Conservation (phyloP, 2,797 vertebrate species). For the Petrocephalus sullivani region DNA sequence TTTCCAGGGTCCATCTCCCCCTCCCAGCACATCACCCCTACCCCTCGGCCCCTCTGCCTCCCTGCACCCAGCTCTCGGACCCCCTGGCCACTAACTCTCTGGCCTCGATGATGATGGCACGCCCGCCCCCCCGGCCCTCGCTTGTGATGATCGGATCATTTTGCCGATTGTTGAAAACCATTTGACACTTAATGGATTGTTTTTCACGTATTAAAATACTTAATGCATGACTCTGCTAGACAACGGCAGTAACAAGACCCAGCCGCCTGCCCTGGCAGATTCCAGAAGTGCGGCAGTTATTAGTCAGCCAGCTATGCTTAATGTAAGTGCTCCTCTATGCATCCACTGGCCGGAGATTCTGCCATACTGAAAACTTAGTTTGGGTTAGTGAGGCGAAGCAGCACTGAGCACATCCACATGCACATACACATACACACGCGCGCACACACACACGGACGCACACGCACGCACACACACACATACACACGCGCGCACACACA, state of each 20-base stretch:
- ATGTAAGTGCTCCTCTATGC: not conserved
- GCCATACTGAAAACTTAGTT: not conserved
- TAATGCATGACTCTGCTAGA: not conserved
- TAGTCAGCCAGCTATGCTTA: not conserved
- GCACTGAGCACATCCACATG: not conserved
- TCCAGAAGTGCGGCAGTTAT: not conserved
- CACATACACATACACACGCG: too few relatives aligned
- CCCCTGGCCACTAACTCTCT: not conserved
- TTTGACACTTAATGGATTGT: not conserved
- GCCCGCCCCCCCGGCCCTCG: not conserved
- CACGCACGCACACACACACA: too few relatives aligned
- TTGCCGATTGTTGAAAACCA: not conserved
- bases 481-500: too few relatives aligned
- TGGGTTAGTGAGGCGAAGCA: not conserved
- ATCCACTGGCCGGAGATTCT: not conserved
- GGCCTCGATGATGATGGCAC: not conserved
- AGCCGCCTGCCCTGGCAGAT: not conserved
- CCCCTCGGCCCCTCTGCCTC: not conserved
- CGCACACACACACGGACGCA: too few relatives aligned
- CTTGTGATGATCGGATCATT: not conserved
- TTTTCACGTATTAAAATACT: conserved; percentile 2
- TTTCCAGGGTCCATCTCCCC: not conserved
- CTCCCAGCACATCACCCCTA: not conserved
- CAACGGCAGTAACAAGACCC: not conserved
- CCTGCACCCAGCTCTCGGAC: too few relatives aligned